Conservation (phyloP, 35 echinoderm and acorn worm species). For the Anneissia japonica region DNA sequence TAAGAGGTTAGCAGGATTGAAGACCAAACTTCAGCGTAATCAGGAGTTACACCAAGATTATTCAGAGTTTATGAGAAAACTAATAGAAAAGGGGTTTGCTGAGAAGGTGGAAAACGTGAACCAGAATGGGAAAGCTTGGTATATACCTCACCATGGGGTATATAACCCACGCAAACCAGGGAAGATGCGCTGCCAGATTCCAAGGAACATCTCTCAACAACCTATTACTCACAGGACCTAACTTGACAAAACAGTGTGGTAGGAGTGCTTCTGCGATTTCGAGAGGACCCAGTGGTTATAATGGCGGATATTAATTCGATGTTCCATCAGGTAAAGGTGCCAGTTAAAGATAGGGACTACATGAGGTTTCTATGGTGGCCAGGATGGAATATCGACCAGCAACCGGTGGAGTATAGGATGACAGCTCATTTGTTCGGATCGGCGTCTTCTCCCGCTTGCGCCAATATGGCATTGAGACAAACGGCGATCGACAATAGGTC, state of each 20-base stretch:
- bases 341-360: neutral
- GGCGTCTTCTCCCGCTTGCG: constrained; percentile 41
- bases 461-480: constrained; percentile 45
- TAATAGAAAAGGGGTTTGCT: neutral
- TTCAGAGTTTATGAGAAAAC: neutral
- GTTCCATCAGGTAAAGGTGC: neutral
- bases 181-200: neutral
- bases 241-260: neutral
- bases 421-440: constrained; percentile 41
- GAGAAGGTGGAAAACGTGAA: neutral
- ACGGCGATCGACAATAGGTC: neutral
- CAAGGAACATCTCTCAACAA: neutral
- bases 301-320: neutral
- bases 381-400: constrained; percentile 11
- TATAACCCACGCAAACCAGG: constrained; percentile 4
- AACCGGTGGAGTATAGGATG: constrained; percentile 43
- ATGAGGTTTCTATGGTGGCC: constrained; percentile 55
- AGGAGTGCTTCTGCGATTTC: neutral
- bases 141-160: constrained; percentile 6
- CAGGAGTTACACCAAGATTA: neutral
- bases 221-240: neutral
- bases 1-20: neutral
- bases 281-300: neutral
- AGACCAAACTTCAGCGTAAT: neutral
- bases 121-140: neutral